A percentile compares a stretch with the other conserved stretches of the same genome.
Evolutionary conservation across 1,140 invertebrate species (phyloP).

Genomic region (Belonocnema kinseyi): DNA sequence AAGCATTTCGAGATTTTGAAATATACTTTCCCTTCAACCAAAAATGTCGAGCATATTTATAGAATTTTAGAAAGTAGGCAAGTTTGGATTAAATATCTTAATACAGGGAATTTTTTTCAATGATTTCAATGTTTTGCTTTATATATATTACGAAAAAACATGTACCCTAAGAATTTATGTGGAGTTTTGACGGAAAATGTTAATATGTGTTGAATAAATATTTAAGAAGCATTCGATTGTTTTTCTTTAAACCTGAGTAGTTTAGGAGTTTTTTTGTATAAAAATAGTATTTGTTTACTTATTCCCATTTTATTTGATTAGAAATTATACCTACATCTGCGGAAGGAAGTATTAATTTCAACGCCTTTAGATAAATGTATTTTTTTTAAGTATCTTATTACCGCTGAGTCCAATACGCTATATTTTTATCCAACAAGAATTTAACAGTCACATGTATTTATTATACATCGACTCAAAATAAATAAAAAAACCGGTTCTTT

Average conservation of each 20-base stretch:
- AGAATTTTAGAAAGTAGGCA: background rate
- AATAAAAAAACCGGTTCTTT: no score
- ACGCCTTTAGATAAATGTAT: background rate
- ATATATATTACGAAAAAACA: background rate
- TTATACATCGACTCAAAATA: no score
- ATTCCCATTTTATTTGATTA: background rate
- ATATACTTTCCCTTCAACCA: background rate
- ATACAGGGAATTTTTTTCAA: background rate
- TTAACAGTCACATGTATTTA: no score
- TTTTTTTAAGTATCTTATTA: background rate
- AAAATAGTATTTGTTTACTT: background rate
- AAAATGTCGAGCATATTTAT: background rate
- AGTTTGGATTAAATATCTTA: conserved; percentile 5
- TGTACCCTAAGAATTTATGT: background rate
- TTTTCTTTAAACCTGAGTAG: no score
- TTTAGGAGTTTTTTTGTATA: background rate
- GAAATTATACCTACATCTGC: no score
- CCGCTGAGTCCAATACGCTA: no score
- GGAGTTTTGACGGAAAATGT: background rate
- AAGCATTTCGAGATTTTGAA: background rate
- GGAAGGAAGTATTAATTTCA: background rate
- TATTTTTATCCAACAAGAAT: no score
- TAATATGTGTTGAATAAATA: conserved; percentile 11
- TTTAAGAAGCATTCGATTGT: background rate
- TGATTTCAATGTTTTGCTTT: background rate